Conservation (phyloP, 2,888 invertebrate genomes). For the Heliconius aoede region DNA sequence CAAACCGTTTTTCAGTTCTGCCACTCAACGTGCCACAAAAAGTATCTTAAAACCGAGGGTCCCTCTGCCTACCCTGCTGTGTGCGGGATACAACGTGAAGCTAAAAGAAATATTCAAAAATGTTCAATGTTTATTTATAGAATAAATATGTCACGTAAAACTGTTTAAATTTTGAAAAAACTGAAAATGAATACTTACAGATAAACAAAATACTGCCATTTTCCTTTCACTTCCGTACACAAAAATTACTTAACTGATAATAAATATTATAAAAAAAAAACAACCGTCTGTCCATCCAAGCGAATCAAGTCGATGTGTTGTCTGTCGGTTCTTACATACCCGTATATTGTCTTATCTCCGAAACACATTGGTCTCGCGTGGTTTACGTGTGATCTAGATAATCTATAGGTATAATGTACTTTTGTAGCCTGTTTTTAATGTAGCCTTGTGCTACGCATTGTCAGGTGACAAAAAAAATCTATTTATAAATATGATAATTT, state of each 20-base stretch:
- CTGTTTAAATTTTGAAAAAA: background rate
- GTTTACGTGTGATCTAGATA: constrained; percentile 59
- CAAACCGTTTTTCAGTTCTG: no score
- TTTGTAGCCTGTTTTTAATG: constrained; percentile 1
- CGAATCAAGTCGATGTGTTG: constrained; percentile 33
- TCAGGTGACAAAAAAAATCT: constrained; percentile 5
- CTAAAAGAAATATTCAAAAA: no score
- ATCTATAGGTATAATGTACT: constrained; percentile 32
- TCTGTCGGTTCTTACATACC: constrained; percentile 26
- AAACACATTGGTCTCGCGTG: constrained; percentile 61
- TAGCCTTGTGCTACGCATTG: constrained; percentile 2
- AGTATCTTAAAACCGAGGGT: no score
- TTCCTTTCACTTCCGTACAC: constrained; percentile 22
- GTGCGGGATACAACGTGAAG: no score
- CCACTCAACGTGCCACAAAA: no score
- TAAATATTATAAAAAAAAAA: background rate
- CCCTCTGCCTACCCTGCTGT: no score
- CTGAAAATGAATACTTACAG: constrained; percentile 24
- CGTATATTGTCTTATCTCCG: constrained; percentile 42
- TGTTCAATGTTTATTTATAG: background rate
- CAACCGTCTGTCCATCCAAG: constrained; percentile 19
- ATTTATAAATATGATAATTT: background rate
- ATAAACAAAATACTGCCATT: constrained; percentile 33
- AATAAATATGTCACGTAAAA: background rate
- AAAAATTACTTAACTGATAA: background rate